phyloP scores from a whole-genome alignment of 2,888 invertebrate species.

The Blastobasis adustella region DNA sequence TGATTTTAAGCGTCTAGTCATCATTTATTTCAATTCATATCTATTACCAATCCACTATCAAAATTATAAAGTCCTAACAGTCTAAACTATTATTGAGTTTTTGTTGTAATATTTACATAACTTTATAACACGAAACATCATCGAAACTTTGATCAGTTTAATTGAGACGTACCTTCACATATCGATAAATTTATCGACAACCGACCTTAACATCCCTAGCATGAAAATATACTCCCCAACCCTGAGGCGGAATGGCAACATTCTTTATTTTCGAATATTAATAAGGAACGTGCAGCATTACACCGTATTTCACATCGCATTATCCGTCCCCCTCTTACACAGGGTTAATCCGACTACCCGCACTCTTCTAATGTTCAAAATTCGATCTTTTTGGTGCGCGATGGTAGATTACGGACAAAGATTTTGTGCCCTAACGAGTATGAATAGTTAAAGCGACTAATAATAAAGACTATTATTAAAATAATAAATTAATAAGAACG shows the following conservation, averaged over 20 bases:
- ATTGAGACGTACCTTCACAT: not conserved
- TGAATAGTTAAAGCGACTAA: not conserved
- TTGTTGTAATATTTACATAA: not conserved
- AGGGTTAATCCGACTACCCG: slow-evolving; percentile 18
- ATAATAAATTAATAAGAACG: slow-evolving; percentile 2
- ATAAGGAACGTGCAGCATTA: slow-evolving; percentile 68
- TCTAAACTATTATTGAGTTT: no score
- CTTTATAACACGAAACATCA: not conserved
- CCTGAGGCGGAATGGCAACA: slow-evolving; percentile 61
- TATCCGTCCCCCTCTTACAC: slow-evolving; percentile 27
- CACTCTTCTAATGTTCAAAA: slow-evolving; percentile 40
- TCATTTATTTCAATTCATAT: no score
- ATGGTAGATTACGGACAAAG: slow-evolving; percentile 7
- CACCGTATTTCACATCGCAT: slow-evolving; percentile 65
- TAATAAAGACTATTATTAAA: slow-evolving; percentile 3
- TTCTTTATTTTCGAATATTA: slow-evolving; percentile 72
- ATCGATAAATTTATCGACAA: slow-evolving; percentile 22
- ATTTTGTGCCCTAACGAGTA: slow-evolving; percentile 5
- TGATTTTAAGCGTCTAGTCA: no score
- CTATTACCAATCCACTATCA: no score
- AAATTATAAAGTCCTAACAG: no score
- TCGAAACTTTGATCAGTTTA: not conserved
- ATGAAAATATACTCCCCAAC: slow-evolving; percentile 51
- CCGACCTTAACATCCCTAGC: slow-evolving; percentile 26
- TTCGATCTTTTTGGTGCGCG: slow-evolving; percentile 16